Percentiles rank a stretch among this genome's conserved stretches.
These are phyloP conservation scores for Platynereis dumerilii DNA, from an alignment of 2,888 invertebrate species.

Conservation along the genomic window DNA sequence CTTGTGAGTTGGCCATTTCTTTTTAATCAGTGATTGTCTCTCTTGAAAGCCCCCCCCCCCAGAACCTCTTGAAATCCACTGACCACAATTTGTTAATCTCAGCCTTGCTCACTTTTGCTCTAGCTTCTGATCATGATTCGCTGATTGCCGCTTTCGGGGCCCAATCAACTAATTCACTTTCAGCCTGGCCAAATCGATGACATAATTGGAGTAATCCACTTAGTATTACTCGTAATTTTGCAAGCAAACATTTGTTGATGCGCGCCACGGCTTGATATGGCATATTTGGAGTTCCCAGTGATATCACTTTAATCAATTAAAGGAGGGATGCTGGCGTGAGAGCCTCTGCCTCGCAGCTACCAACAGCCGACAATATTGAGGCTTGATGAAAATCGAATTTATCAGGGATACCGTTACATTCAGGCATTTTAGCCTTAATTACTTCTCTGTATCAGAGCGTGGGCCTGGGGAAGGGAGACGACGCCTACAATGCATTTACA, in stretches of 20 bases:
- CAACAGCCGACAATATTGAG: too few species aligned
- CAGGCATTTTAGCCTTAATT: too few species aligned
- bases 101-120: too few species aligned
- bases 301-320: constrained; percentile 23
- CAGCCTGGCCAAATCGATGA: neutral
- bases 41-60: neutral
- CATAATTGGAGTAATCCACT: constrained; percentile 22
- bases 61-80: neutral
- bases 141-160: neutral
- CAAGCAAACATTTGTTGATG: constrained; percentile 22
- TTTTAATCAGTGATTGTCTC: too few species aligned
- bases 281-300: constrained; percentile 21
- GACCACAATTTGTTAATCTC: neutral
- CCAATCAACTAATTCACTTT: constrained; percentile 9
- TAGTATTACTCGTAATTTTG: constrained; percentile 20
- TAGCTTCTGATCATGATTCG: neutral
- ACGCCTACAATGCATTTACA: too few species aligned
- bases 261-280: constrained; percentile 18
- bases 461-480: too few species aligned
- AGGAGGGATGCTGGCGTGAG: too few species aligned
- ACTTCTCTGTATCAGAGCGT: too few species aligned
- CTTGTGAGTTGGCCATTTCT: too few species aligned
- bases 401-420: too few species aligned
- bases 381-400: too few species aligned
- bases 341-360: too few species aligned